These are phyloP conservation scores for Hydropotes inermis DNA, from an alignment of 2,113 vertebrate species.

Conservation along the genomic window DNA sequence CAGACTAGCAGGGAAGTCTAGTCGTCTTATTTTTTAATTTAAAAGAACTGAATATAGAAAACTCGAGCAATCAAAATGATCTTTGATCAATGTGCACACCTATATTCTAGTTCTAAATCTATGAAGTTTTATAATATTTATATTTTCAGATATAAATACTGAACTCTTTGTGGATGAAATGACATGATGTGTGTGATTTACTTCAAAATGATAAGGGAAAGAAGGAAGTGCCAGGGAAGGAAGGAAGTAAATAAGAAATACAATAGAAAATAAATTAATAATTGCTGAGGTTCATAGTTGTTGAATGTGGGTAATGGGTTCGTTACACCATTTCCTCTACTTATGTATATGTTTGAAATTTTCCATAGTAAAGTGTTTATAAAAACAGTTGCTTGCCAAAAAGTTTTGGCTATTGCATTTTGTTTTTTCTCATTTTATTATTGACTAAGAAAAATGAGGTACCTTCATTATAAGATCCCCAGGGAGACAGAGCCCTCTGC, in stretches of 20 bases:
- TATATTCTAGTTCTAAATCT: background rate
- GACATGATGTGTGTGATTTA: background rate
- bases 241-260: background rate
- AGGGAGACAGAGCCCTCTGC: background rate
- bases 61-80: background rate
- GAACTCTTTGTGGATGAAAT: conserved; percentile 5
- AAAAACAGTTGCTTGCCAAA: background rate
- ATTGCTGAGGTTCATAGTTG: background rate
- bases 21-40: background rate
- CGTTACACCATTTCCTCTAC: background rate
- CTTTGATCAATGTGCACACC: background rate
- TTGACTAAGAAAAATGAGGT: background rate
- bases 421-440: background rate
- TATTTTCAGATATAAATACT: background rate
- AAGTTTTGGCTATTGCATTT: background rate
- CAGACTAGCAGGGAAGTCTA: background rate
- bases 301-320: background rate
- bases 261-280: background rate
- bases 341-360: background rate
- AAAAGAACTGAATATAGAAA: background rate
- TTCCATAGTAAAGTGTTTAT: background rate
- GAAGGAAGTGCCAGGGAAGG: background rate
- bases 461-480: background rate
- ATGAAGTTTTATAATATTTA: background rate
- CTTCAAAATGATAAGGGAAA: background rate